Percentiles rank a stretch among this genome's conserved stretches.
These are phyloP conservation scores for Centropus bengalensis DNA, from an alignment of 2,113 vertebrate species.

Conservation along the genomic window DNA sequence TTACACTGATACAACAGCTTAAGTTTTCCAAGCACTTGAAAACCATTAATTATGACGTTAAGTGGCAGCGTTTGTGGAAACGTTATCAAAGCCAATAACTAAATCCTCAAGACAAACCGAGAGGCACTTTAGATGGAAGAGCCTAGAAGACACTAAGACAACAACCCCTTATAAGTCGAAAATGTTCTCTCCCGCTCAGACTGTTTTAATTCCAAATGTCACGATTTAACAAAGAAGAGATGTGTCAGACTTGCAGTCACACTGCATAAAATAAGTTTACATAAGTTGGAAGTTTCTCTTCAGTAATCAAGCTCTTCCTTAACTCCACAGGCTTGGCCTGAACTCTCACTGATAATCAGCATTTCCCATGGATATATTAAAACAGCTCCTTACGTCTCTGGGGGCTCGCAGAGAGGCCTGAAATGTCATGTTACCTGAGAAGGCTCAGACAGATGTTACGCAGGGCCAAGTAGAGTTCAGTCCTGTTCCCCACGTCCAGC, in stretches of 20 bases:
- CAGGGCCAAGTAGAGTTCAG: neutral
- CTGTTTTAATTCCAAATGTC: conserved; percentile 1
- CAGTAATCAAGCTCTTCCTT: neutral
- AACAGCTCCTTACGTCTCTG: neutral
- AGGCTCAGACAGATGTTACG: neutral
- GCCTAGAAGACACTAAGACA: neutral
- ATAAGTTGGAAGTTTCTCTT: neutral
- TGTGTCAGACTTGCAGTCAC: conserved; percentile 47
- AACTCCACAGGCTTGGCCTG: neutral
- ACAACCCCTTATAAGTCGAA: neutral
- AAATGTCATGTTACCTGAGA: neutral
- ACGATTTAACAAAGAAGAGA: conserved; percentile 8
- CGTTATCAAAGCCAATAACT: neutral
- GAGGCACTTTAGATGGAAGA: neutral
- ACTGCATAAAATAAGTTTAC: conserved; percentile 19
- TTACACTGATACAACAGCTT: neutral
- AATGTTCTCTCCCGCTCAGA: neutral
- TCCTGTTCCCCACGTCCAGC: neutral
- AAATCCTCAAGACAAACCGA: neutral
- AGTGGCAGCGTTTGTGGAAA: neutral
- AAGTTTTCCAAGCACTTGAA: neutral
- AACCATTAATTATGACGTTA: neutral
- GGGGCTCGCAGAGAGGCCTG: neutral
- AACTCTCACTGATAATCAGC: neutral
- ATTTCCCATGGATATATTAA: neutral